These are phyloP conservation scores for Pristionchus pacificus DNA, from an alignment of 1,140 invertebrate species.

Conservation along the genomic window DNA sequence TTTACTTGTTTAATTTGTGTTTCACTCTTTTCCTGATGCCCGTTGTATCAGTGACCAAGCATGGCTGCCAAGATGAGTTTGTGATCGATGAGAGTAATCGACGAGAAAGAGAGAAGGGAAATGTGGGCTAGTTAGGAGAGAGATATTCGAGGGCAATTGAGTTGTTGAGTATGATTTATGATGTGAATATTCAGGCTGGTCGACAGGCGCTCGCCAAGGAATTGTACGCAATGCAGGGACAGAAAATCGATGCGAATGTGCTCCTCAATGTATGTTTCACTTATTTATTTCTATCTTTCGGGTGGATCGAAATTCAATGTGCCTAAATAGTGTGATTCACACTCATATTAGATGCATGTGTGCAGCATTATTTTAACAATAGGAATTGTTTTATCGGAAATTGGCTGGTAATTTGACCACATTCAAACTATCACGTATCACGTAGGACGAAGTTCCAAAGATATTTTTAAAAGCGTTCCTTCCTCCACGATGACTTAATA, in stretches of 20 bases:
- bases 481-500: constrained; percentile 12
- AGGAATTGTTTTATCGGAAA: no score
- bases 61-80: constrained; percentile 3
- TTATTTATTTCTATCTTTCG: no score
- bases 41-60: neutral
- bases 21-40: neutral
- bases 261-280: neutral
- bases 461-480: constrained; percentile 5
- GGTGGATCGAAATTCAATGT: no score
- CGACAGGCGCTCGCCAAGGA: neutral
- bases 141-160: no score
- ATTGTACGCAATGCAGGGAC: neutral
- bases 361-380: constrained; percentile 3
- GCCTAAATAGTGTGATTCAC: no score
- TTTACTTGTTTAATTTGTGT: neutral
- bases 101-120: neutral
- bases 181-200: neutral
- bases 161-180: no score
- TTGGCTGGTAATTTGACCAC: no score
- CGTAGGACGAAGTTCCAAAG: constrained; percentile 36
- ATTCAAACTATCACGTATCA: no score
- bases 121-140: constrained; percentile 5
- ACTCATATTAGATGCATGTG: constrained; percentile 26
- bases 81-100: neutral
- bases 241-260: neutral